Evolutionary conservation across 2,113 vertebrate genomes (phyloP).

Genomic region (Rhinoptilus africanus): DNA sequence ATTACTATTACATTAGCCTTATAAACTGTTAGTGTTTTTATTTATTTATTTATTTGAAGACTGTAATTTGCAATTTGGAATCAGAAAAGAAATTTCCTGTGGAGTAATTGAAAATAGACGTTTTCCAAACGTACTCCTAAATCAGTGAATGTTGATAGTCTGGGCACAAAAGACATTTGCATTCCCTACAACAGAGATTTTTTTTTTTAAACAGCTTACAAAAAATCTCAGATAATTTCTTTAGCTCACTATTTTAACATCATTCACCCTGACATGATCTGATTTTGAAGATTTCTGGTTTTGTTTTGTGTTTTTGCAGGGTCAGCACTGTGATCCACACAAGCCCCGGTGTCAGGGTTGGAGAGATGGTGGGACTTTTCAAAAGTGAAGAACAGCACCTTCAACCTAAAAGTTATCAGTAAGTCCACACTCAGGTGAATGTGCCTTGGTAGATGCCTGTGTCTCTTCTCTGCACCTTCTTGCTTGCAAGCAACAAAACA

Average conservation of each 20-base stretch:
- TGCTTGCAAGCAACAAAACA: not conserved
- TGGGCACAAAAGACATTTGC: not conserved
- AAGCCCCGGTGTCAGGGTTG: not conserved
- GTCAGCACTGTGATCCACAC: not conserved
- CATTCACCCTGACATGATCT: not conserved
- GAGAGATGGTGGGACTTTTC: not conserved
- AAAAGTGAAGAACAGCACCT: not conserved
- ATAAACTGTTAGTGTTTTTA: accelerated
- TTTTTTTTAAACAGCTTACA: not conserved
- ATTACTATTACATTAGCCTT: not conserved
- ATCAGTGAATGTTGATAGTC: not conserved
- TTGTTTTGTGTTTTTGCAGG: not conserved
- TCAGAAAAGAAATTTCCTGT: not conserved
- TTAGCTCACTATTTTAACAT: not conserved
- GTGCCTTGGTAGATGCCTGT: not conserved
- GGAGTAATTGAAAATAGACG: not conserved
- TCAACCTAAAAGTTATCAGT: not conserved
- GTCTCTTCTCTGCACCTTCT: not conserved
- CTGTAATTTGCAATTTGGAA: not conserved
- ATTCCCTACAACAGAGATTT: not conserved
- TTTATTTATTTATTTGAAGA: no score
- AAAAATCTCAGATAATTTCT: accelerated
- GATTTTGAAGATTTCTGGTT: not conserved
- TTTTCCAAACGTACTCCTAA: not conserved
- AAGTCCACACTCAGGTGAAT: not conserved